These are phyloP conservation scores for Pampusana beccarii DNA, from an alignment of 2,113 vertebrate genomes.

Conservation along the genomic window DNA sequence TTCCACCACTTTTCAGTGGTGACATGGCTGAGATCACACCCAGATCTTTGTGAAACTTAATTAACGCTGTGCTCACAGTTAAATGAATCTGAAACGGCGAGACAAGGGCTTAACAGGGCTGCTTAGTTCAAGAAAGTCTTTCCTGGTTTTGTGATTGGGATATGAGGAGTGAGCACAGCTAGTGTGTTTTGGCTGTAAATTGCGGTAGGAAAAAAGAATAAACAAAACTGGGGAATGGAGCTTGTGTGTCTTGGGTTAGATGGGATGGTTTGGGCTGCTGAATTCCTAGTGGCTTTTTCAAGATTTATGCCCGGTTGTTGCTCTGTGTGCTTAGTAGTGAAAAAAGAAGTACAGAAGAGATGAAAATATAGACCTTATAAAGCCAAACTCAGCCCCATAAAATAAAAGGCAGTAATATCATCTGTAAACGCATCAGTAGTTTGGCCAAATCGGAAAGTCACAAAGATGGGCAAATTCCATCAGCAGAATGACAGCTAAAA, in stretches of 20 bases:
- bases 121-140: neutral
- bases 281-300: constrained; percentile 74
- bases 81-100: neutral
- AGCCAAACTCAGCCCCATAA: constrained; percentile 9
- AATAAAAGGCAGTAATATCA: constrained; percentile 64
- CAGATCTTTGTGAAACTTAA: neutral
- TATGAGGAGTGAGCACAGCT: constrained; percentile 11
- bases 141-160: constrained; percentile 35
- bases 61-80: constrained; percentile 1
- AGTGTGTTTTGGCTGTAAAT: constrained; percentile 54
- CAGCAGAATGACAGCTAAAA: constrained; percentile 47
- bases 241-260: constrained; percentile 50
- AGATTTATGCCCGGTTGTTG: constrained; percentile 70
- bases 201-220: constrained; percentile 17
- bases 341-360: constrained; percentile 59
- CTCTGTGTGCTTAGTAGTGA: constrained; percentile 53
- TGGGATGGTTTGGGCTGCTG: constrained; percentile 37
- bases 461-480: constrained; percentile 33
- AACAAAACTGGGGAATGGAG: constrained; percentile 9
- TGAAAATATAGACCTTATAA: constrained; percentile 46
- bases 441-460: constrained; percentile 47
- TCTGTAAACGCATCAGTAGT: constrained; percentile 55
- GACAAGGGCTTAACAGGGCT: neutral
- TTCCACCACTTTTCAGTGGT: neutral
- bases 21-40: neutral